Evolutionary conservation across 2,888 invertebrate species (phyloP), one percentile per base, ranked within the genome.

Genomic region (Masnerella sp.): DNA sequence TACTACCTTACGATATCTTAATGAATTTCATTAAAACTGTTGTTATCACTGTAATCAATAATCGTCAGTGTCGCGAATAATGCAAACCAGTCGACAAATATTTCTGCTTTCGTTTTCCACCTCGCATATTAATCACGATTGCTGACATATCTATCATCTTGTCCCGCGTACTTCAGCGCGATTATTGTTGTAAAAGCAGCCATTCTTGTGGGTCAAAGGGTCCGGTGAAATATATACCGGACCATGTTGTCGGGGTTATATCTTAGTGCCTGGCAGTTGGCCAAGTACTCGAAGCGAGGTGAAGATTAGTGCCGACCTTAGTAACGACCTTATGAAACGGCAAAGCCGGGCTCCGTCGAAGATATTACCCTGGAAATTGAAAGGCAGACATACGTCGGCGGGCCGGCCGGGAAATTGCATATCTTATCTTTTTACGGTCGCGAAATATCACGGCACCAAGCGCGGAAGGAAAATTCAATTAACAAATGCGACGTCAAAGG

Each of bases 291-390:
- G 82, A 77, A 79, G 79, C 74, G 73, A 75, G 75, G 81, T 71
- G 80, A 82, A 83, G 82, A 83, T 83, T 83, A 83, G 81, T 81
- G 80, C 77, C 79, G 80, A 78, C 78, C 78, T 80, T 77, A 75
- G 79, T 82, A 83, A 82, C 82, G 82, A 83, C 79, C 80, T 82
- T 83, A 80, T 82, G 83, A 83, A 83, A 82, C 78, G 82, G 78
- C 76, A 74, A 79, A 79, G 72, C 80, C 77, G 77, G 67, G 74
- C 36, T 75, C 49, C 28, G 51, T 54, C 78, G 62, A 81, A 83
- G 81, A 83, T 83, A 84, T 83, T 80, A 78, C 79, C 77, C 77
- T 75, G 72, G 78, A 83, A 83, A 84, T 84, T 83, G 81, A 83
- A 84, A 83, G 79, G 75, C 79, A 81, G 76, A 74, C 70, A 62